A percentile compares a stretch with the other conserved stretches of the same genome.
phyloP scores from a whole-genome alignment of 2,797 vertebrate genomes.

The Vipera ursinii region DNA sequence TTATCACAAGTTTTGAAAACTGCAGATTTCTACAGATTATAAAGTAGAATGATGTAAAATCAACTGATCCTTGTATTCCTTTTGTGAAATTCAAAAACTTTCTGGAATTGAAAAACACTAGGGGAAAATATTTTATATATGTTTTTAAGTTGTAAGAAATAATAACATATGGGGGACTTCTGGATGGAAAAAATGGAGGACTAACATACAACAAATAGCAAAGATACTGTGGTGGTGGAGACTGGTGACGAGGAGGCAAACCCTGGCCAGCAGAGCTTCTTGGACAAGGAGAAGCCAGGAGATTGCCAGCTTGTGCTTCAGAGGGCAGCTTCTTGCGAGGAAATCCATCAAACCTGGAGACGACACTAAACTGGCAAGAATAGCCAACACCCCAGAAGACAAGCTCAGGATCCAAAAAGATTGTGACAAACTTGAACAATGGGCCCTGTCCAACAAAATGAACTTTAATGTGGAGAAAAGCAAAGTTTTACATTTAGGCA shows the following conservation, averaged over 20 bases:
- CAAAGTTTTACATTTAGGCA: no score
- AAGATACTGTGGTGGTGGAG: neutral
- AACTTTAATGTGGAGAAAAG: no score
- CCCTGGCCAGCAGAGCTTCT: neutral
- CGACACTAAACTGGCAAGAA: no score
- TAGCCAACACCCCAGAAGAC: no score
- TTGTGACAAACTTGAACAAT: no score
- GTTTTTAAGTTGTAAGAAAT: neutral
- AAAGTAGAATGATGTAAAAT: neutral
- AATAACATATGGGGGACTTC: neutral
- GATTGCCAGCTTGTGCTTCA: neutral
- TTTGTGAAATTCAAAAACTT: neutral
- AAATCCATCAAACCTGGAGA: neutral
- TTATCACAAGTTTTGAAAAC: neutral
- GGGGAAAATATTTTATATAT: neutral
- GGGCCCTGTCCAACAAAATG: no score
- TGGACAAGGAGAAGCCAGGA: neutral
- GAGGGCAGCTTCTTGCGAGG: neutral
- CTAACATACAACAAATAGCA: neutral
- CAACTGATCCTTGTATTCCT: neutral
- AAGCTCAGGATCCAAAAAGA: no score
- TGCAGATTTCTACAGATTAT: neutral
- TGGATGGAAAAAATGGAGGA: neutral
- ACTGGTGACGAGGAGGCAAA: neutral
- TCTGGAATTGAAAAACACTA: neutral